Conservation (phyloP, 2,888 invertebrate species). For the Drepanosiphum platanoidis region DNA sequence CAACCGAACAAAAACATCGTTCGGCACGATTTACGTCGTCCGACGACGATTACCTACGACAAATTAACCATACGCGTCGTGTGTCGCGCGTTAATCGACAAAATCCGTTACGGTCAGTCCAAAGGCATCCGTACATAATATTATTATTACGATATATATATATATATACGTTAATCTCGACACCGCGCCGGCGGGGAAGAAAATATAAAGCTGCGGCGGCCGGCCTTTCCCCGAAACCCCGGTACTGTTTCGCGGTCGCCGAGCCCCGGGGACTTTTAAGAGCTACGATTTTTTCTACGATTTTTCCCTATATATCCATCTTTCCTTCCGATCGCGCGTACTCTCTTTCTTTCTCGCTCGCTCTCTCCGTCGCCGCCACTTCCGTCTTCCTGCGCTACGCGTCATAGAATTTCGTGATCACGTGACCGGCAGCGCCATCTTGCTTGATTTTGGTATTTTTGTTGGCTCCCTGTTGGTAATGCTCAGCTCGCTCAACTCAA, state of each 20-base stretch:
- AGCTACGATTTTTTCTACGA: constrained; percentile 14
- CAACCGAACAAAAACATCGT: too few relatives aligned
- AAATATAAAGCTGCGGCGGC: too few relatives aligned
- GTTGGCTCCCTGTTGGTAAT: constrained; percentile 70
- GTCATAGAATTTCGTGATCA: constrained; percentile 68
- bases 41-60: too few relatives aligned
- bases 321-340: constrained; percentile 25
- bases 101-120: too few relatives aligned
- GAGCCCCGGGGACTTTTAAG: not conserved
- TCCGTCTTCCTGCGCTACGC: constrained; percentile 63
- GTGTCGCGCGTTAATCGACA: too few relatives aligned
- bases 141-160: too few relatives aligned
- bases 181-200: too few relatives aligned
- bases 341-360: not conserved
- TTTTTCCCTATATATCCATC: constrained; percentile 43
- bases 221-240: too few relatives aligned
- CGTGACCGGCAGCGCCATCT: constrained; percentile 73
- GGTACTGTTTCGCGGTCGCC: not conserved
- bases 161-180: too few relatives aligned
- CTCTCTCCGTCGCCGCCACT: constrained; percentile 21
- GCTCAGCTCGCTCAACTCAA: constrained; percentile 66
- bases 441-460: constrained; percentile 68
- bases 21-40: too few relatives aligned
- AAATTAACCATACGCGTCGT: too few relatives aligned
- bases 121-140: too few relatives aligned